phyloP scores from a whole-genome alignment of 2,797 vertebrate genomes.

The Oreochromis mossambicus region DNA sequence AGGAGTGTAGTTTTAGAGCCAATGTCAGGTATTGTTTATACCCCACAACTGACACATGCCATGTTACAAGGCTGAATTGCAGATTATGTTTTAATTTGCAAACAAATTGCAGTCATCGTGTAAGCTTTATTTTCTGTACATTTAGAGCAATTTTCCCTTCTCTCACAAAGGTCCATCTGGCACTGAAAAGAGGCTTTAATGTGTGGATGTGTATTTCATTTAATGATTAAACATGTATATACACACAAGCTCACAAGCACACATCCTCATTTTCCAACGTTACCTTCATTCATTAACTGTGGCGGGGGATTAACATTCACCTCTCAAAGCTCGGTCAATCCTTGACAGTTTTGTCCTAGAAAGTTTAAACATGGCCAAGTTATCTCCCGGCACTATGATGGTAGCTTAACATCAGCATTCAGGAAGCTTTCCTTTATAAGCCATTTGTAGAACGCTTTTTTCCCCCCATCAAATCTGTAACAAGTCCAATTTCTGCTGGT shows the following conservation, averaged over 20 bases:
- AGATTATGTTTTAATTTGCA: neutral
- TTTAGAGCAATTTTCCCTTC: neutral
- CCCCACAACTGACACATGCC: neutral
- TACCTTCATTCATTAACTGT: neutral
- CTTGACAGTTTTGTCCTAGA: neutral
- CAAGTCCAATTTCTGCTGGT: slow-evolving; percentile 59
- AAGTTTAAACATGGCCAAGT: neutral
- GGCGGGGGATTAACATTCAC: neutral
- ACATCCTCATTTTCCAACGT: neutral
- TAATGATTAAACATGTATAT: neutral
- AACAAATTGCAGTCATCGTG: neutral
- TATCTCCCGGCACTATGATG: neutral
- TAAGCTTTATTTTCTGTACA: neutral
- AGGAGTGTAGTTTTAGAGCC: neutral
- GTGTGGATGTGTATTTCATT: neutral
- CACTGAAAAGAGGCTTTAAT: neutral
- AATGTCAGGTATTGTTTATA: neutral
- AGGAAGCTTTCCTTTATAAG: slow-evolving; percentile 28
- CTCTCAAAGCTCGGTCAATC: neutral
- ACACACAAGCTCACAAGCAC: neutral
- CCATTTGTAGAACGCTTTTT: slow-evolving; percentile 40
- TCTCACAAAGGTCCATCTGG: neutral
- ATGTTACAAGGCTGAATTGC: neutral
- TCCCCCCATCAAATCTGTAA: slow-evolving; percentile 42
- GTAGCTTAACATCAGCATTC: slow-evolving; percentile 34